phyloP scores from a whole-genome alignment of 2,797 vertebrate genomes.

The Thripadectes ignobilis region DNA sequence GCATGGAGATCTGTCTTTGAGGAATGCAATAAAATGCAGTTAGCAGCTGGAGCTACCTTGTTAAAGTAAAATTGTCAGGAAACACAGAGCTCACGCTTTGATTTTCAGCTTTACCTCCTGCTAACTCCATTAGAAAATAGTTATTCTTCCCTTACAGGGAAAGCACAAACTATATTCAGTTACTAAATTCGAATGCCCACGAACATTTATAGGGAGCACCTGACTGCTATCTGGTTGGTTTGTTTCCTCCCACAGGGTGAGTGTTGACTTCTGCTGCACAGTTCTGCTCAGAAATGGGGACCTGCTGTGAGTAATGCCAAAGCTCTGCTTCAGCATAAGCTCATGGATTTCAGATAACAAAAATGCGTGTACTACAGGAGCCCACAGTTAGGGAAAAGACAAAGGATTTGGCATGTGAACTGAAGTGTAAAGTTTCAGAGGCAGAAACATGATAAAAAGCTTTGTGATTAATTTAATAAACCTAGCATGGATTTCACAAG shows the following conservation, averaged over 20 bases:
- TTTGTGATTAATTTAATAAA: neutral
- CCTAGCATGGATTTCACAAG: neutral
- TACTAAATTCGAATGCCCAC: constrained; percentile 20
- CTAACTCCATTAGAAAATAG: neutral
- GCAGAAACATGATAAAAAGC: constrained; percentile 8
- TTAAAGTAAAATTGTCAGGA: neutral
- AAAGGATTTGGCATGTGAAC: constrained; percentile 13
- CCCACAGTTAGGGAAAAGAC: neutral
- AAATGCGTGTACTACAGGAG: neutral
- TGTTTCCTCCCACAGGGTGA: constrained; percentile 48
- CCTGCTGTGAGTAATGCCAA: neutral
- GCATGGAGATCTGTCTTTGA: neutral
- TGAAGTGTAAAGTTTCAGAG: neutral
- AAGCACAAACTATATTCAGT: constrained; percentile 49
- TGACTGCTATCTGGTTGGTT: constrained; percentile 63
- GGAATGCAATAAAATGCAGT: constrained; percentile 14
- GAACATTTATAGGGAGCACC: constrained; percentile 56
- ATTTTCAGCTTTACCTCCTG: constrained; percentile 14
- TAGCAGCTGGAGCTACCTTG: constrained; percentile 11
- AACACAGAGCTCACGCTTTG: constrained; percentile 7
- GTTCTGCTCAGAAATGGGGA: constrained; percentile 32
- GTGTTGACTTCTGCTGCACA: constrained; percentile 10
- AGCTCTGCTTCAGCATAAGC: neutral
- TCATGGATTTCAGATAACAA: neutral
- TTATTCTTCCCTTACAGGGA: constrained; percentile 18